Conservation (phyloP, 2,797 vertebrate genomes). For the Urocyon cinereoargenteus region DNA sequence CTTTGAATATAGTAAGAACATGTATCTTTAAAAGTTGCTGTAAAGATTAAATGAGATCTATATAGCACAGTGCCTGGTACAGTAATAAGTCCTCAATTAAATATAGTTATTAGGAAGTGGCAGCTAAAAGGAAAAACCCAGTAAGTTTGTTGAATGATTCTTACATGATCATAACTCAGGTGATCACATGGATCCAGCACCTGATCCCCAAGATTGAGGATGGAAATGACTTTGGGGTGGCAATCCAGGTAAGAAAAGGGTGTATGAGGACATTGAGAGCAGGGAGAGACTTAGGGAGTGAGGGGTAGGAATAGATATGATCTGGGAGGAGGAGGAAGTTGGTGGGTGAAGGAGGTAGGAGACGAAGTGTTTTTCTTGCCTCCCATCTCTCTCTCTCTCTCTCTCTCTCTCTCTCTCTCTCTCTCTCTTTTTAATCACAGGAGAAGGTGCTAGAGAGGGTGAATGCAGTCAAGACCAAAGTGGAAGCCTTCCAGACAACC, state of each 20-base stretch:
- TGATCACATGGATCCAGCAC: constrained; percentile 93
- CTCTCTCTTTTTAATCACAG: constrained; percentile 79
- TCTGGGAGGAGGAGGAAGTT: neutral
- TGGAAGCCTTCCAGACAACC: constrained; percentile 92
- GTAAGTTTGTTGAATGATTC: constrained; percentile 39
- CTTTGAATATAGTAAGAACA: constrained; percentile 35
- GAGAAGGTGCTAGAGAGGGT: constrained; percentile 95
- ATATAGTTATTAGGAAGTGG: constrained; percentile 29
- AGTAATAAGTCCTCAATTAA: constrained; percentile 22
- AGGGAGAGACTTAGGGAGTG: neutral
- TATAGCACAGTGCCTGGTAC: neutral
- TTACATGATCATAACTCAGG: constrained; percentile 70
- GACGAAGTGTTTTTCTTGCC: constrained; percentile 37
- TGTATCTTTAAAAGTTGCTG: neutral
- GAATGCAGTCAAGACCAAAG: constrained; percentile 93
- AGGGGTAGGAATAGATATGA: neutral
- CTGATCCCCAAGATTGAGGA: constrained; percentile 96
- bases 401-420: neutral
- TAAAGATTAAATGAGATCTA: neutral
- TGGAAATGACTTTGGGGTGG: constrained; percentile 96
- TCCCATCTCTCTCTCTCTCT: neutral
- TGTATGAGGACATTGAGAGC: neutral
- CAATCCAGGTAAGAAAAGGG: constrained; percentile 91
- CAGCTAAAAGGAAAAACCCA: neutral
- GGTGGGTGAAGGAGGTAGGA: neutral